These are phyloP conservation scores for Leucoptera coffeella DNA, from an alignment of 2,888 invertebrate genomes.

Conservation along the genomic window DNA sequence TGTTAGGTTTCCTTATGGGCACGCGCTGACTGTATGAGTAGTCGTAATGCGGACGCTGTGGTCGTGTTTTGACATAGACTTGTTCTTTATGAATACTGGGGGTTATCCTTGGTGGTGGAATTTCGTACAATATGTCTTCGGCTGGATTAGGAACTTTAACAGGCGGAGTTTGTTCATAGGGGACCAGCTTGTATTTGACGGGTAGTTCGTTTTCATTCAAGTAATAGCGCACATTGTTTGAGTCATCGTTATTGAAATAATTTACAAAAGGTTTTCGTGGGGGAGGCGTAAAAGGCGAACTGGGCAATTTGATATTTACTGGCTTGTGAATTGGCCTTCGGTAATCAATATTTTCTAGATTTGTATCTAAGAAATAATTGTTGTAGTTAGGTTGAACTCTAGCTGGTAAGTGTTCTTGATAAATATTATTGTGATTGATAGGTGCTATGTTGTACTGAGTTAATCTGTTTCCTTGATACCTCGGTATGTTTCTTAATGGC, in stretches of 20 bases:
- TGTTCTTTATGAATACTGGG: conserved; percentile 19
- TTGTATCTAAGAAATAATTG: conserved; percentile 15
- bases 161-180: conserved; percentile 44
- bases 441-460: conserved; percentile 42
- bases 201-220: conserved; percentile 22
- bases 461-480: conserved; percentile 39
- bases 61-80: conserved; percentile 24
- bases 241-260: conserved; percentile 18
- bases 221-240: conserved; percentile 23
- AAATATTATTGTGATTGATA: conserved; percentile 34
- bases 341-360: conserved; percentile 13
- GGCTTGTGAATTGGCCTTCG: conserved; percentile 18
- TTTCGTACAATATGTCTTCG: conserved; percentile 12
- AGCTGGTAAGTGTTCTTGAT: conserved; percentile 20
- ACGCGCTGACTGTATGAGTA: conserved; percentile 16
- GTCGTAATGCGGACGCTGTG: conserved; percentile 17
- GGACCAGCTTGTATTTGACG: conserved; percentile 38
- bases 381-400: conserved; percentile 20
- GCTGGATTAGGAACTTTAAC: conserved; percentile 4
- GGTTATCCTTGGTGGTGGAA: conserved; percentile 14
- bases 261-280: conserved; percentile 25
- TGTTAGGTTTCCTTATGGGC: conserved; percentile 18
- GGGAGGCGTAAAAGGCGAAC: conserved; percentile 12
- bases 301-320: conserved; percentile 14
- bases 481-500: conserved; percentile 30